Base-by-base conservation (phyloP, 2,888 invertebrate species). In the Cerceris ruficornis region DNA sequence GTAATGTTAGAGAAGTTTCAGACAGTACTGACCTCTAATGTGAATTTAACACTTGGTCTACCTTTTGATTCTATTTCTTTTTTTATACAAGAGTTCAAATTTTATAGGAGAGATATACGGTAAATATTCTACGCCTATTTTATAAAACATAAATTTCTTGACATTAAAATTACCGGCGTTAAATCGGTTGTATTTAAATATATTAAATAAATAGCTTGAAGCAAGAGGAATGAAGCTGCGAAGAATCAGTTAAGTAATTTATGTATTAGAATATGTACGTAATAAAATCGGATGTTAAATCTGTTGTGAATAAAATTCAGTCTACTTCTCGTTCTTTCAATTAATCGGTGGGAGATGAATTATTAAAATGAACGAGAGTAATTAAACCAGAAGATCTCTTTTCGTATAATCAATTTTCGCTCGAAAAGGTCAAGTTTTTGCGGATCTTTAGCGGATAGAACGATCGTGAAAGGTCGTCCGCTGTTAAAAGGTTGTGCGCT, bases 361-460 rank as follows among this genome's bases (percentile, higher is more conserved):
- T 46, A 46, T 46, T 46, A 28, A 28, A 46, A 46, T 46, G 8
- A 46, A 11, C 2, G 9, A 46, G 11, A 46, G 8, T 6, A 46
- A 46, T 46, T 46, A 11, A 17, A 57, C 28, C 57, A 17, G 28
- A 17, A 57, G 57, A 57, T 57, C 57, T 17, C 46, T 46, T 46
- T 46, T 46, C 6, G 46, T 46, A 11, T 8, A 46, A 46, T 46
- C 46, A 46, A 46, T 46, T 46, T 46, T 46, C 11, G 46, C 46
- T 46, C 46, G 46, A 46, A 46, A 46, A 46, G 46, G 46, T 46
- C 46, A 46, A 46, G 46, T 46, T 46, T 11, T 46, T 46, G 46
- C 46, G 46, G 46, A 46, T 46, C 46, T 46, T 46, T 46, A 8
- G 8, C 11, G 11, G 9, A 46, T 46, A 11, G 46, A 46, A 46